Evolutionary conservation across 2,797 vertebrate genomes (phyloP), one percentile per base, ranked within the genome.

Genomic region (Cottoperca gobio): DNA sequence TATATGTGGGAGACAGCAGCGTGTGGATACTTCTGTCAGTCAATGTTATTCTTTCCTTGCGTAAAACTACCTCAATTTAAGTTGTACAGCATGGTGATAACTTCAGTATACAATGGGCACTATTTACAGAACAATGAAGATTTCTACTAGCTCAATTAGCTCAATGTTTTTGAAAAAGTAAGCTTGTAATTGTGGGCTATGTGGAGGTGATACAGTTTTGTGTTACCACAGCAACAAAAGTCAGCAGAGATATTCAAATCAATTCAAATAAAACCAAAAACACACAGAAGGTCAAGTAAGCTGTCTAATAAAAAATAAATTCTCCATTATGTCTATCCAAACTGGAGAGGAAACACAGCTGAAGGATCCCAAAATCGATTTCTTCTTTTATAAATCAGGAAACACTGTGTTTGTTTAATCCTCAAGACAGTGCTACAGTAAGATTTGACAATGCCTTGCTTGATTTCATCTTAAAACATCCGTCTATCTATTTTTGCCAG

Each of bases 171-270:
- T 0, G 5, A 21, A 31, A 59, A 63, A 50, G 26, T 43, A 43
- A 45, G 17, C 35, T 2, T 23, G 23, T 63, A 33, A 52, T 21
- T 64, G n/a, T 35, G 45, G 7, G 28, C 9, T 45, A 24, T 62
- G 37, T 40, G 48, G 48, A 60, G 46, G 52, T 48, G 39, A 23
- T 21, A 31, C n/a, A 21, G 24, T 58, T 63, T 26, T 26, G 28
- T 26, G 43, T 76, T 72, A 19, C 72, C 37, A 55, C 61, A 81
- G 78, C 49, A 76, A 81, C 67, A 42, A 66, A 23, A 61, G 42
- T 57, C 48, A 57, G 53, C 23, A 16, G 39, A 39, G 19, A 53
- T 31, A 40, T 72, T 43, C 14, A 33, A 81, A 76, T 67, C 11
- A 55, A 55, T 49, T 74, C 42, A 40, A 71, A 31, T 49, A 12